Base-by-base conservation (phyloP, 2,113 vertebrate species). In the Tychaedon coryphoeus region DNA sequence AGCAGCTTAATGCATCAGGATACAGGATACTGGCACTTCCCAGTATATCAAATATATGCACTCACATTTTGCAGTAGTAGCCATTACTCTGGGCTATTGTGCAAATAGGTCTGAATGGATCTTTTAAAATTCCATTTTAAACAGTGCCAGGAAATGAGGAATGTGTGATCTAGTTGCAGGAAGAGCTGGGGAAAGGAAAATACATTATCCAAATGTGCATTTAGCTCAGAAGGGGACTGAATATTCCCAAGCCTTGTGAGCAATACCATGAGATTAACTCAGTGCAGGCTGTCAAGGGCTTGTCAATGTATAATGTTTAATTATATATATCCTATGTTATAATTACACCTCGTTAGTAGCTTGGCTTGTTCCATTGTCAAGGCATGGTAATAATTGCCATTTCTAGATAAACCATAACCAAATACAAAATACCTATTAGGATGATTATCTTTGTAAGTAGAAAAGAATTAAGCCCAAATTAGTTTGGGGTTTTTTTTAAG, bases 351-450 rank as follows among this genome's bases (percentile, higher is more conserved):
- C 2, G 0, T 81, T 75, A 73, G 64, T 60, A 76, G 38, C 73
- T 93, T 79, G 75, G 58, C 51, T 88, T 83, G 31, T 89, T 90
- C 70, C 51, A 34, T 83, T 87, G 61, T 90, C 58, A 79, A 86
- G 62, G 51, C 57, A 58, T 82, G 58, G 57, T 75, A 86, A 33
- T 40, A 53, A 93, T 71, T 92, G 58, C 29, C 29, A 38, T 81
- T 84, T 88, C 47, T 66, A 92, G 66, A 93, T 54, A 82, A 95
- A 71, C 60, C 42, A 65, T 38, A 93, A 71, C 69, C 20, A 94
- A 94, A 92, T 31, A 65, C 89, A 93, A 91, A 70, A 51, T 73
- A 34, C 86, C 43, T 92, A 85, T 92, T 93, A 84, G 79, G 70
- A 61, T 88, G 1, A 94, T 86, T 88, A 84, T 89, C 65, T 96